phyloP scores from a whole-genome alignment of 2,888 invertebrate genomes.

The Microctonus aethiopoides region DNA sequence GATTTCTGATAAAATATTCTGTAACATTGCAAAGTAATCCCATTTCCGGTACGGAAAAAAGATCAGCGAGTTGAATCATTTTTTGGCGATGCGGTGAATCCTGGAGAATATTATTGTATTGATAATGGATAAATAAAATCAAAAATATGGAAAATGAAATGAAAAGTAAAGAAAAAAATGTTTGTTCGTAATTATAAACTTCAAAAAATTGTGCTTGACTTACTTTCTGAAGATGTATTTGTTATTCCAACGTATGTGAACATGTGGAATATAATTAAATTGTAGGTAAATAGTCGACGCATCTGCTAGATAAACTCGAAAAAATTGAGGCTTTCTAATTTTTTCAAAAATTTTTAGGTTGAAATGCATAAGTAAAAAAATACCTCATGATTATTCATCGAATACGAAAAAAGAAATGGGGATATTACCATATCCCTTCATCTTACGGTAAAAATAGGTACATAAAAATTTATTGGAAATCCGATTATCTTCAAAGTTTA shows the following conservation, averaged over 20 bases:
- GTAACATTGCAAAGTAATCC: constrained; percentile 92
- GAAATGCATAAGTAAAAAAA: too few relatives aligned
- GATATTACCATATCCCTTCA: too few relatives aligned
- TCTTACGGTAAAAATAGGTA: too few relatives aligned
- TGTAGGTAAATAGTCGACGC: too few relatives aligned
- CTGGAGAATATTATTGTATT: constrained; percentile 64
- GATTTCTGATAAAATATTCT: constrained; percentile 89
- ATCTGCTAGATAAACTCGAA: too few relatives aligned
- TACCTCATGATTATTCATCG: too few relatives aligned
- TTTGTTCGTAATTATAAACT: background rate
- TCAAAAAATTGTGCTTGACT: background rate
- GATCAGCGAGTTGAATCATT: constrained; percentile 95
- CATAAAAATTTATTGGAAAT: too few relatives aligned
- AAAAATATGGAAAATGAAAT: constrained; percentile 6
- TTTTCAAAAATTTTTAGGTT: too few relatives aligned
- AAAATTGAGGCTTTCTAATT: too few relatives aligned
- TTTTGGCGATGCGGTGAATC: constrained; percentile 63
- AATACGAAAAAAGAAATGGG: too few relatives aligned
- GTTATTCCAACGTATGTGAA: background rate
- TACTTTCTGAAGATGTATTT: background rate
- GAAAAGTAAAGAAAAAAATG: background rate
- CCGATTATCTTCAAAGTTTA: too few relatives aligned
- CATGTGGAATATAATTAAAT: background rate
- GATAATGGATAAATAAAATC: constrained; percentile 40
- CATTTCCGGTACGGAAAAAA: constrained; percentile 98